Percentiles rank a stretch among this genome's conserved stretches.
Evolutionary conservation across 2,797 vertebrate species (phyloP).

Genomic region (Coilia nasus): DNA sequence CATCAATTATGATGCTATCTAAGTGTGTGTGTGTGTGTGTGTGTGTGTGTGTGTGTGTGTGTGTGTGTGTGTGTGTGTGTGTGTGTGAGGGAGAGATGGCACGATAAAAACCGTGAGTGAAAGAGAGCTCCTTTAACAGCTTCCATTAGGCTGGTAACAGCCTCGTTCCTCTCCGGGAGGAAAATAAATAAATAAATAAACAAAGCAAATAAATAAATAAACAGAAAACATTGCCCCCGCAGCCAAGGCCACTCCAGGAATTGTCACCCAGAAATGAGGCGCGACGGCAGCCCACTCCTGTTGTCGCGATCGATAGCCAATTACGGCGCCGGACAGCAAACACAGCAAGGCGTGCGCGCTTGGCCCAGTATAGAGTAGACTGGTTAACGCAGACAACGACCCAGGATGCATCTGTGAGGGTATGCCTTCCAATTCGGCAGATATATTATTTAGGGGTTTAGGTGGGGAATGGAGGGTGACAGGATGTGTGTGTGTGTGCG

Average conservation of each 20-base stretch:
- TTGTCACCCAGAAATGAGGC: not conserved
- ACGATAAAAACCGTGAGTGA: not conserved
- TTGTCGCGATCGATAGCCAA: conserved; percentile 53
- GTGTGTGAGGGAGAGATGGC: not conserved
- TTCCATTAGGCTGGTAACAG: conserved; percentile 31
- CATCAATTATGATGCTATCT: not conserved
- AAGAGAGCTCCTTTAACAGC: conserved; percentile 23
- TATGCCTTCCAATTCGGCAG: conserved; percentile 56
- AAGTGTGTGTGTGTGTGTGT: conserved; percentile 9
- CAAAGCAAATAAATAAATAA: too few species aligned
- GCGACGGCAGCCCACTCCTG: not conserved
- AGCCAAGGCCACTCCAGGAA: not conserved
- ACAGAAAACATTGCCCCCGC: not conserved
- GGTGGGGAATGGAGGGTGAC: conserved; percentile 27
- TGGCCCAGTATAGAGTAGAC: not conserved
- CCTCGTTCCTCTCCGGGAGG: conserved; percentile 13
- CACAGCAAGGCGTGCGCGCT: conserved; percentile 22
- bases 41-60: not conserved
- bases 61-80: not conserved
- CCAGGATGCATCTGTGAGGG: conserved; percentile 50
- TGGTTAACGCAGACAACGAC: conserved; percentile 30
- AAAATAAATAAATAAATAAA: too few species aligned
- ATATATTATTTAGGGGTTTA: conserved; percentile 64
- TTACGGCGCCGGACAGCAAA: conserved; percentile 8
- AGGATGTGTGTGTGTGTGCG: conserved; percentile 12